Evolutionary conservation across 2,888 invertebrate genomes (phyloP).

Genomic region (Laspeyria flexula): DNA sequence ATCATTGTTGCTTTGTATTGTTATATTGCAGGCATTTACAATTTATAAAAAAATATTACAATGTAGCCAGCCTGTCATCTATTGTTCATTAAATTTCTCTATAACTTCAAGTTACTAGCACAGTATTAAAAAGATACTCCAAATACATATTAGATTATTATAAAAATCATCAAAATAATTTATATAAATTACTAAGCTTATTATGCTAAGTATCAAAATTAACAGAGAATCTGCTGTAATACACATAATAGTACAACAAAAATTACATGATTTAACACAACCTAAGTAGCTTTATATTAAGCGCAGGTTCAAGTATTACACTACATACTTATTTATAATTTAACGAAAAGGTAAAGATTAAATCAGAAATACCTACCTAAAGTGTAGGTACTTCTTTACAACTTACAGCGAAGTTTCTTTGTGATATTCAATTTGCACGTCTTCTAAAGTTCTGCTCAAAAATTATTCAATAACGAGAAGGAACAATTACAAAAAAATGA

Average conservation of each 20-base stretch:
- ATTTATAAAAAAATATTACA: background rate
- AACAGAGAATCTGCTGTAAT: conserved; percentile 2
- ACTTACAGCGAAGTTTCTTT: too few species aligned
- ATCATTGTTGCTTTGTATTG: conserved; percentile 7
- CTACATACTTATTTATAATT: background rate
- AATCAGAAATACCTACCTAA: background rate
- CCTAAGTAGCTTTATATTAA: conserved; percentile 1
- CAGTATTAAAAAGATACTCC: conserved; percentile 1
- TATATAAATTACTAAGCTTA: conserved; percentile 2
- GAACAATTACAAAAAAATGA: too few species aligned
- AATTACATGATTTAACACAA: conserved; percentile 5
- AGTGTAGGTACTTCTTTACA: background rate
- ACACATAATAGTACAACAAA: conserved; percentile 3
- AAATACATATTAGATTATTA: background rate
- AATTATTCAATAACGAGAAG: too few species aligned
- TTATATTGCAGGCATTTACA: background rate
- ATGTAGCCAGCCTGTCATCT: background rate
- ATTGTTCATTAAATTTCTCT: too few species aligned
- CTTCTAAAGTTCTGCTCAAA: too few species aligned
- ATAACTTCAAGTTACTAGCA: too few species aligned
- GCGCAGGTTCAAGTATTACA: background rate
- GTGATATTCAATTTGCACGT: background rate
- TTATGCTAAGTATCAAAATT: conserved; percentile 13
- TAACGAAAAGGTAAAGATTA: background rate
- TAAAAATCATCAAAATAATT: conserved; percentile 6